Evolutionary conservation across 2,888 invertebrate species (phyloP).

Genomic region (Sarcophaga carnaria): DNA sequence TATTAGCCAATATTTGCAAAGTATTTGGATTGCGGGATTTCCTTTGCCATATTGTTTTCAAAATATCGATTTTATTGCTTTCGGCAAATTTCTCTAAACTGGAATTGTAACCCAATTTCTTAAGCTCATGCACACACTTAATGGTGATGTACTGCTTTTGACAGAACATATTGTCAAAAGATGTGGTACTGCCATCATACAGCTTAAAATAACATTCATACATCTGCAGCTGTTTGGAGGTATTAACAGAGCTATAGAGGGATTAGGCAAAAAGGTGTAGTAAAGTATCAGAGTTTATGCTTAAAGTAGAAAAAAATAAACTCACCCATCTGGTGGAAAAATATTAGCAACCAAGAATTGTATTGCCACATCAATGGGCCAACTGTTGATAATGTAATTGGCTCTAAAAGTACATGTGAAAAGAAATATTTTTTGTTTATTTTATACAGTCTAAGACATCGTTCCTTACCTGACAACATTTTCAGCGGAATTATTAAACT

Average conservation of each 20-base stretch:
- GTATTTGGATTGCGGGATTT: constrained; percentile 78
- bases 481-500: constrained; percentile 74
- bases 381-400: constrained; percentile 80
- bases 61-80: constrained; percentile 80
- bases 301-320: background rate
- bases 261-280: background rate
- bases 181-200: constrained; percentile 77
- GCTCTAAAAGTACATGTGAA: constrained; percentile 73
- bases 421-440: constrained; percentile 5
- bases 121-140: constrained; percentile 80
- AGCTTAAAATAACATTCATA: constrained; percentile 81
- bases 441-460: background rate
- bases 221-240: constrained; percentile 79
- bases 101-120: constrained; percentile 80
- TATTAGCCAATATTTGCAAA: constrained; percentile 79
- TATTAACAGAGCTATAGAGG: constrained; percentile 74
- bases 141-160: constrained; percentile 79
- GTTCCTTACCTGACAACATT: constrained; percentile 75
- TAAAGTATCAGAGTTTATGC: background rate
- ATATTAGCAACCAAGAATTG: constrained; percentile 79
- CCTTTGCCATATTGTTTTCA: constrained; percentile 80
- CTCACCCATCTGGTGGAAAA: constrained; percentile 79
- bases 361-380: constrained; percentile 78
- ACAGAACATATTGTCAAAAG: constrained; percentile 76
- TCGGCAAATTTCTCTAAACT: constrained; percentile 80